These are phyloP conservation scores for Pimephales promelas DNA, from an alignment of 2,113 vertebrate genomes.

Conservation along the genomic window DNA sequence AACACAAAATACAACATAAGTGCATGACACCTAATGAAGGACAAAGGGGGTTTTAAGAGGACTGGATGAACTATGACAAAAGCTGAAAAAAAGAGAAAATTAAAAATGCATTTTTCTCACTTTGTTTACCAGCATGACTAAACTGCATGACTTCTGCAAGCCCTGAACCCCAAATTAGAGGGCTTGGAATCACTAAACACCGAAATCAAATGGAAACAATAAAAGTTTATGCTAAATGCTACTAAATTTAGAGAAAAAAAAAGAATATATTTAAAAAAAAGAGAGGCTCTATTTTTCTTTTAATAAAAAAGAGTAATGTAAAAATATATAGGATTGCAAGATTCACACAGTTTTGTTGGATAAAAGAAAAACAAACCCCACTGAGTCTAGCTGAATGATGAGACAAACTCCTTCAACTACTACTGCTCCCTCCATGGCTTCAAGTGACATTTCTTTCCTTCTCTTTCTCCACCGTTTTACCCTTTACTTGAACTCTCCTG, in stretches of 20 bases:
- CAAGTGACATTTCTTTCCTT: constrained; percentile 21
- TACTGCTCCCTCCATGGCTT: constrained; percentile 33
- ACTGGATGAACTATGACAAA: constrained; percentile 55
- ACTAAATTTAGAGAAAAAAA: constrained; percentile 57
- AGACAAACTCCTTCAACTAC: constrained; percentile 48
- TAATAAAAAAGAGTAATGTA: constrained; percentile 58
- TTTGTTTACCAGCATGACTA: constrained; percentile 81
- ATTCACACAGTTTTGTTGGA: constrained; percentile 60
- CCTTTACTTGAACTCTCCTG: constrained; percentile 39
- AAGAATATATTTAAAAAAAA: constrained; percentile 61
- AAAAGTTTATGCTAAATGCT: constrained; percentile 65
- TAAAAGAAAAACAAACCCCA: constrained; percentile 52
- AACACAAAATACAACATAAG: constrained; percentile 27
- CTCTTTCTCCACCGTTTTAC: constrained; percentile 9
- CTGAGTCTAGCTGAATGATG: constrained; percentile 41
- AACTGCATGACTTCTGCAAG: constrained; percentile 79
- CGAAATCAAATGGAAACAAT: constrained; percentile 57
- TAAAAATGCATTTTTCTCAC: constrained; percentile 72
- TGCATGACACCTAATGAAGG: constrained; percentile 46
- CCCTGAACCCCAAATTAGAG: constrained; percentile 69
- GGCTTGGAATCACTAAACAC: constrained; percentile 67
- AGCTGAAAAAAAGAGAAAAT: constrained; percentile 58
- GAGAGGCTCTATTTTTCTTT: constrained; percentile 65
- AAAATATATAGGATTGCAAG: constrained; percentile 63
- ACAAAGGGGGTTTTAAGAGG: constrained; percentile 55